phyloP scores from a whole-genome alignment of 2,888 invertebrate genomes.

The Tuta absoluta region DNA sequence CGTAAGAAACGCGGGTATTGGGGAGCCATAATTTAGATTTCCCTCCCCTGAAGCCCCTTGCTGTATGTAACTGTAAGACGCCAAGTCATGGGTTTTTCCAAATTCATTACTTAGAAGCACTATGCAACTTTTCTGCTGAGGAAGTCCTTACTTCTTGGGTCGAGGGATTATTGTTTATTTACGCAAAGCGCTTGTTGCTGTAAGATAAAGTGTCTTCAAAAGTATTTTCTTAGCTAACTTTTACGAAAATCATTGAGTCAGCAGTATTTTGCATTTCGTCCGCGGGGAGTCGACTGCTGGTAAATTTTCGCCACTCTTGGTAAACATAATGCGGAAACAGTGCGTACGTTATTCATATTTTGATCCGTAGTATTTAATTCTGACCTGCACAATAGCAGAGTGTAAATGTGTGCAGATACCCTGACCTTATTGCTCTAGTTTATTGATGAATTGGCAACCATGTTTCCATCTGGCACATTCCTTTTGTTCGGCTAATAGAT shows the following conservation, averaged over 20 bases:
- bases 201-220: neutral
- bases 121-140: neutral
- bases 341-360: neutral
- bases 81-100: slow-evolving; percentile 60
- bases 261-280: no score
- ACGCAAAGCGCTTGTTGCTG: neutral
- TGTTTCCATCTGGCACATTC: slow-evolving; percentile 24
- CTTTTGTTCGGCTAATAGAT: slow-evolving; percentile 34
- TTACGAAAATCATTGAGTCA: no score
- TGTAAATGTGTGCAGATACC: neutral
- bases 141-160: neutral
- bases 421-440: slow-evolving; percentile 5
- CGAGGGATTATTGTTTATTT: neutral
- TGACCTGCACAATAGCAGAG: neutral
- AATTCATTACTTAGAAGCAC: neutral
- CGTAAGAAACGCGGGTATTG: slow-evolving; percentile 32
- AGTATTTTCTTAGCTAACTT: neutral
- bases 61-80: slow-evolving; percentile 60
- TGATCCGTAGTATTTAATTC: neutral
- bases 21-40: slow-evolving; percentile 39
- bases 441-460: slow-evolving; percentile 8
- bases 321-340: neutral
- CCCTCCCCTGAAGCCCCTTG: slow-evolving; percentile 25
- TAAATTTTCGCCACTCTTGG: neutral
- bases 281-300: no score